Evolutionary conservation across 2,797 vertebrate genomes (phyloP).

Genomic region (Molossus molossus): DNA sequence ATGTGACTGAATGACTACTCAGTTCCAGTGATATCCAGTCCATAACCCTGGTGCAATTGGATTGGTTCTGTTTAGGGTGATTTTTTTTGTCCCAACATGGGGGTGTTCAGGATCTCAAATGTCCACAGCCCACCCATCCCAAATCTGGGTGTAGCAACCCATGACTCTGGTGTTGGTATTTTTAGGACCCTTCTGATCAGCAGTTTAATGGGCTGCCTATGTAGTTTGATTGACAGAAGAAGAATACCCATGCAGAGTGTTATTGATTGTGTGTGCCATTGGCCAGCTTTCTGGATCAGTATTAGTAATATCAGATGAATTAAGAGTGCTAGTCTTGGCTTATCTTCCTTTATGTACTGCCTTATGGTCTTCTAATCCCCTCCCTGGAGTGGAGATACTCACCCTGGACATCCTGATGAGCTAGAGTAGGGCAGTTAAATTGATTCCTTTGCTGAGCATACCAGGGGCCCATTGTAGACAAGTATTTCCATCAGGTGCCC

Average conservation of each 20-base stretch:
- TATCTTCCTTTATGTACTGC: neutral
- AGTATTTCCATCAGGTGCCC: neutral
- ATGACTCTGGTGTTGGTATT: neutral
- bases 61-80: neutral
- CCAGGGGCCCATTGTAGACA: neutral
- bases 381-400: neutral
- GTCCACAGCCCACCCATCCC: neutral
- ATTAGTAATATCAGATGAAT: neutral
- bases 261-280: neutral
- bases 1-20: neutral
- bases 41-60: neutral
- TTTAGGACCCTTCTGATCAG: neutral
- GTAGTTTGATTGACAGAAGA: neutral
- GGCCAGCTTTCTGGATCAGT: neutral
- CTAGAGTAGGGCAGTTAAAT: neutral
- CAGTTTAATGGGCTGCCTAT: neutral
- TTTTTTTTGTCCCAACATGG: neutral
- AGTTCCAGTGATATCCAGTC: neutral
- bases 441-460: neutral
- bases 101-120: neutral
- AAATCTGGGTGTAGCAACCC: neutral
- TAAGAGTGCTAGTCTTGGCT: neutral
- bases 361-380: neutral
- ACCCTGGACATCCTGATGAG: neutral
- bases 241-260: neutral